Evolutionary conservation across 1,140 invertebrate species (phyloP).

Genomic region (Thaumetopoea pityocampa): DNA sequence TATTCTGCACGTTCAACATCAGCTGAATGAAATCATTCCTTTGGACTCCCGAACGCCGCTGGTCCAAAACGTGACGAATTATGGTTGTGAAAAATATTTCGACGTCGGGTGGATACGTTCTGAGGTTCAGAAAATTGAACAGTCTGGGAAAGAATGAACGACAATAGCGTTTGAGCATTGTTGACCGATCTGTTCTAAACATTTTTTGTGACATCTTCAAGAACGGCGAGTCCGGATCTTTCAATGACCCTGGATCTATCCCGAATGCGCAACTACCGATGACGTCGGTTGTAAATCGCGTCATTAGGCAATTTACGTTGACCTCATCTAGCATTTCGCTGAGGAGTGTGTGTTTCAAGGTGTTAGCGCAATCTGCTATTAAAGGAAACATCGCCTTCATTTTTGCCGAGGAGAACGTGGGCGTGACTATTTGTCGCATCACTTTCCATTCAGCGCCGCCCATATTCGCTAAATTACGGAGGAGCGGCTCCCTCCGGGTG

Average conservation of each 20-base stretch:
- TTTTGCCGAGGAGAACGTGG: slow-evolving; percentile 71
- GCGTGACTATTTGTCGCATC: slow-evolving; percentile 60
- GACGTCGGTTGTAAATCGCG: slow-evolving; percentile 61
- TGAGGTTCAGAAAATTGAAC: slow-evolving; percentile 62
- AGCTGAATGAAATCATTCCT: slow-evolving; percentile 61
- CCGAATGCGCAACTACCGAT: slow-evolving; percentile 69
- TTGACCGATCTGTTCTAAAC: slow-evolving; percentile 49
- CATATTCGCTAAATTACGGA: slow-evolving; percentile 65
- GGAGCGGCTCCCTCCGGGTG: slow-evolving; percentile 58
- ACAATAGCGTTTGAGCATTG: slow-evolving; percentile 61
- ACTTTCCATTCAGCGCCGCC: slow-evolving; percentile 70
- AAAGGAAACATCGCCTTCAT: slow-evolving; percentile 74
- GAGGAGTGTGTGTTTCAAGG: slow-evolving; percentile 39
- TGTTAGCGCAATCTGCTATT: slow-evolving; percentile 53
- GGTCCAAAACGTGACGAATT: slow-evolving; percentile 56
- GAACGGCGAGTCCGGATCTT: slow-evolving; percentile 59
- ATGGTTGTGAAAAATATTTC: slow-evolving; percentile 59
- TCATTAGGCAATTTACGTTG: slow-evolving; percentile 53
- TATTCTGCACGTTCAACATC: slow-evolving; percentile 61
- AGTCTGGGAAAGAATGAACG: slow-evolving; percentile 55
- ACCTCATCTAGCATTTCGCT: slow-evolving; percentile 36
- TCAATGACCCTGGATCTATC: slow-evolving; percentile 55
- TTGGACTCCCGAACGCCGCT: slow-evolving; percentile 44
- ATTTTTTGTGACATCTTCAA: slow-evolving; percentile 63
- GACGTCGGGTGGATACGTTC: slow-evolving; percentile 49